Base-by-base conservation (phyloP, 2,113 vertebrate species). In the Trogon surrucura region DNA sequence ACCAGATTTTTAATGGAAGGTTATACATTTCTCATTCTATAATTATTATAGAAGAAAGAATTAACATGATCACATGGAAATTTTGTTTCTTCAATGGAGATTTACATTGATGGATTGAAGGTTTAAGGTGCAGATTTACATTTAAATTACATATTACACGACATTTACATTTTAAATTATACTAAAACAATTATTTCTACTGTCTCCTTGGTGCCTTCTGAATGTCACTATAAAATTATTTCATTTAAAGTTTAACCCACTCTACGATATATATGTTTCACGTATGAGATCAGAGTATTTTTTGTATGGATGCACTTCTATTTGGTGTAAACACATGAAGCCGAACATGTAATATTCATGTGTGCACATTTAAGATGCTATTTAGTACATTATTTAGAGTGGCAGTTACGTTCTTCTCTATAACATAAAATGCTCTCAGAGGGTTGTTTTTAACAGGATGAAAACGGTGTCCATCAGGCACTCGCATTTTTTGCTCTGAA, bases 121-220 rank as follows among this genome's bases (percentile, higher is more conserved):
- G 91, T 96, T 97, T 96, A 96, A 94, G 85, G 92, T 92, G 88
- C 92, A 92, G 95, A 96, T 96, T 96, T 97, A 96, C 95, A 96
- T 95, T 95, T 95, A 95, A 97, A 97, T 97, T 96, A 95, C 91
- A 87, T 95, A 96, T 92, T 96, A 67, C 38, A 2, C 92, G 94
- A 93, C 95, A 91, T 96, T 96, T 96, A 94, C 95, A 91, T 96
- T 97, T 97, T 96, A 96, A 96, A 97, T 95, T 50, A 88, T 84
- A 92, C 88, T 95, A 96, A 96, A 97, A 95, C 93, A 94, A 96
- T 96, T 94, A 97, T 96, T 96, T 96, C 93, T 94, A 53, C 93
- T 96, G 95, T 93, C 90, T 94, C 88, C 64, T 57, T 70, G 65
- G 88, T 95, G 67, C 75, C 69, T 94, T 91, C 51, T 84, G 88